Evolutionary conservation across 2,113 vertebrate genomes (phyloP).

Genomic region (Orcinus orca): DNA sequence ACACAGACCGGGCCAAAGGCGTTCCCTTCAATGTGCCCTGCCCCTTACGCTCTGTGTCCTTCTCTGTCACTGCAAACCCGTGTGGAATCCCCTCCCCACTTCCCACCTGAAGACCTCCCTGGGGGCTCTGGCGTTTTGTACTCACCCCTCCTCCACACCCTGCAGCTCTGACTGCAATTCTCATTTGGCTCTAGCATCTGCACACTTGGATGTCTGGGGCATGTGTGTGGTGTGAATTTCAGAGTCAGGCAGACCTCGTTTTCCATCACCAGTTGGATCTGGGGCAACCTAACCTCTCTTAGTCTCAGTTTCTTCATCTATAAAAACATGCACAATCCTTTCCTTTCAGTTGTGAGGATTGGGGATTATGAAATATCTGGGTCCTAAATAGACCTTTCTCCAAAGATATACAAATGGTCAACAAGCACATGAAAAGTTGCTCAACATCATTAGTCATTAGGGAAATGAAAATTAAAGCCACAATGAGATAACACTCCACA

Average conservation of each 20-base stretch:
- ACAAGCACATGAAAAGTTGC: too few relatives aligned
- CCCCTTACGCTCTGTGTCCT: not conserved
- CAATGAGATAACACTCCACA: not conserved
- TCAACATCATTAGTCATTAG: not conserved
- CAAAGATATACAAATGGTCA: not conserved
- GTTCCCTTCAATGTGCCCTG: not conserved
- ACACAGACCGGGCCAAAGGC: not conserved
- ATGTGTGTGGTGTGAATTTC: not conserved
- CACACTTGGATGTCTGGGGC: not conserved
- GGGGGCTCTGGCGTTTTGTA: not conserved
- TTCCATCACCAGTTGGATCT: not conserved
- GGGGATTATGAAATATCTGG: not conserved
- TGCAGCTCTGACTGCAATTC: not conserved
- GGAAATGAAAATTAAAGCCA: not conserved
- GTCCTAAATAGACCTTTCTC: not conserved
- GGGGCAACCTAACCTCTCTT: not conserved
- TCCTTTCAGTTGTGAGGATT: not conserved
- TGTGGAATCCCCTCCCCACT: not conserved
- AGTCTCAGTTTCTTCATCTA: not conserved
- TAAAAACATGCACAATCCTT: not conserved
- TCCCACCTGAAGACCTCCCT: not conserved
- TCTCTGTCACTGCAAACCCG: not conserved
- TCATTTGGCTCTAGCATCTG: too few relatives aligned
- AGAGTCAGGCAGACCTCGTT: not conserved
- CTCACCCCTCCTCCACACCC: too few relatives aligned